A percentile compares a stretch with the other conserved stretches of the same genome.
Evolutionary conservation across 2,113 vertebrate genomes (phyloP).

Genomic region (Trogon melanurus): DNA sequence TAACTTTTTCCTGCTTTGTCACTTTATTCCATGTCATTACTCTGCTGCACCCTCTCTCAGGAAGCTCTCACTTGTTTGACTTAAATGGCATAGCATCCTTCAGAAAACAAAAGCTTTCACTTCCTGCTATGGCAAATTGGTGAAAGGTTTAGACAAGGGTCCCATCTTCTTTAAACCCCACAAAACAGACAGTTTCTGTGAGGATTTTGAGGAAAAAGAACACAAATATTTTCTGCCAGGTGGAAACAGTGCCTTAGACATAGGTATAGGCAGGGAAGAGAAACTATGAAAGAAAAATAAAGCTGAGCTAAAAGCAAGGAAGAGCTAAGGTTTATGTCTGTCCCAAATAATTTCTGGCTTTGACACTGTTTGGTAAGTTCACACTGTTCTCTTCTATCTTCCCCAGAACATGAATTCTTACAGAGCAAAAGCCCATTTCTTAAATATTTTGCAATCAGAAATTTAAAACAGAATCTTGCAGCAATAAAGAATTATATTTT

Average conservation of each 20-base stretch:
- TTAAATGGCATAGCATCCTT: background rate
- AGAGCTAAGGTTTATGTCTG: background rate
- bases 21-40: background rate
- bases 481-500: background rate
- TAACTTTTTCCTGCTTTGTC: background rate
- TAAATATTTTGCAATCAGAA: background rate
- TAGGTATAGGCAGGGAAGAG: fast-evolving
- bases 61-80: background rate
- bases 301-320: background rate
- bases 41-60: background rate
- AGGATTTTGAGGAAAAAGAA: background rate
- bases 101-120: background rate
- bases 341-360: background rate
- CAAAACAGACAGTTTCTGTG: background rate
- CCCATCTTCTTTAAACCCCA: background rate
- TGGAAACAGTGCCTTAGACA: background rate
- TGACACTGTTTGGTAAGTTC: background rate
- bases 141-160: background rate
- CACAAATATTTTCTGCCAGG: background rate
- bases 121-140: background rate
- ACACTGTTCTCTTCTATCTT: background rate
- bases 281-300: background rate
- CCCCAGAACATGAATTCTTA: background rate
- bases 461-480: background rate
- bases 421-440: background rate